Evolutionary conservation across 2,888 invertebrate genomes (phyloP).

Genomic region (Coelogynopora nodosa): DNA sequence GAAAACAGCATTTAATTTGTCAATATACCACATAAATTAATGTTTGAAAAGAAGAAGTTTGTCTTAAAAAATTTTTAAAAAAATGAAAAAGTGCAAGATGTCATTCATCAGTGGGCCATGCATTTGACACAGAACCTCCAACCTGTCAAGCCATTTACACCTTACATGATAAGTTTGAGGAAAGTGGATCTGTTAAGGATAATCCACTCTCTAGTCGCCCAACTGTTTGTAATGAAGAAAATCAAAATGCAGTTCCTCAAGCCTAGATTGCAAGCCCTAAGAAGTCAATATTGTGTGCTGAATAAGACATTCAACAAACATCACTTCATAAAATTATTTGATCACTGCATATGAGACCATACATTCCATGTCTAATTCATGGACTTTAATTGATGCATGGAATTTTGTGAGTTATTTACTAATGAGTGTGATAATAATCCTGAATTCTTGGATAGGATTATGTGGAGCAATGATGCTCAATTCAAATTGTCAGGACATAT

Average conservation of each 20-base stretch:
- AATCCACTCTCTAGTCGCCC: slow-evolving; percentile 13
- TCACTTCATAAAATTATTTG: background rate
- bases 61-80: background rate
- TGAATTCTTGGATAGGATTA: background rate
- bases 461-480: background rate
- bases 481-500: background rate
- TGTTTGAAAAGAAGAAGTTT: background rate
- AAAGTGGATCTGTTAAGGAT: slow-evolving; percentile 18
- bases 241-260: background rate
- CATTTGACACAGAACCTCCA: slow-evolving; percentile 23
- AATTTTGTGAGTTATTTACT: background rate
- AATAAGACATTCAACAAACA: background rate
- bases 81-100: background rate
- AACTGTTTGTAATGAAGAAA: slow-evolving; percentile 6
- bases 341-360: background rate
- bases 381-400: background rate
- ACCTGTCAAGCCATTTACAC: slow-evolving; percentile 17
- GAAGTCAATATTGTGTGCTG: background rate
- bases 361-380: background rate
- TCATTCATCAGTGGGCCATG: slow-evolving; percentile 17
- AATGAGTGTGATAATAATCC: background rate
- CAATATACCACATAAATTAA: slow-evolving; percentile 20
- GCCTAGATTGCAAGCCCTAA: background rate
- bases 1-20: slow-evolving; percentile 12
- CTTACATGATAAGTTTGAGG: slow-evolving; percentile 14